Percentiles rank a stretch among this genome's conserved stretches.
Evolutionary conservation across 2,797 vertebrate genomes (phyloP).

Genomic region (Vultur gryphus): DNA sequence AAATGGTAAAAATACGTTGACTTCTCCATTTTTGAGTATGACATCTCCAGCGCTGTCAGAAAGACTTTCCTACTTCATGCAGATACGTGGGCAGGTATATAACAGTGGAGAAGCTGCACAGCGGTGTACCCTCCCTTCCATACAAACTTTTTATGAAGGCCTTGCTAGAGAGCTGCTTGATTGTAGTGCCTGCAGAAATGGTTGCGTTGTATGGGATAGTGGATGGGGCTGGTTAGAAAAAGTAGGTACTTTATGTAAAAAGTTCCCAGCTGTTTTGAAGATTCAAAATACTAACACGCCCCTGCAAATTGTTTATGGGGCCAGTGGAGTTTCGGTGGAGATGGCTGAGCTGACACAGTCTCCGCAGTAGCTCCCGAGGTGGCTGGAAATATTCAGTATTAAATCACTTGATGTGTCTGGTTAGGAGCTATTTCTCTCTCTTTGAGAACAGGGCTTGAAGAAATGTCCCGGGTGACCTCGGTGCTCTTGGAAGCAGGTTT

Average conservation of each 20-base stretch:
- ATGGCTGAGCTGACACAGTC: not conserved
- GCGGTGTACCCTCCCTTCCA: not conserved
- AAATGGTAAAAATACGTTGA: not conserved
- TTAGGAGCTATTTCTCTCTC: not conserved
- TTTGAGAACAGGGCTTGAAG: not conserved
- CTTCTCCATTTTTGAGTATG: not conserved
- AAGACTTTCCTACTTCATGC: accelerated
- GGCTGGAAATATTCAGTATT: not conserved
- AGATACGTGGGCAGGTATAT: accelerated
- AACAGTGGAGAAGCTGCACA: not conserved
- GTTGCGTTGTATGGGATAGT: not conserved
- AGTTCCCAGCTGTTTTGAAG: not conserved
- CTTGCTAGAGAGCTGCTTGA: not conserved
- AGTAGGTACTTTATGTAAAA: not conserved
- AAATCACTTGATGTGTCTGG: not conserved
- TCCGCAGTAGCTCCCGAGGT: not conserved
- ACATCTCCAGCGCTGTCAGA: not conserved
- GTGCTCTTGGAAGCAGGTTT: not conserved
- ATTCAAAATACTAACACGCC: not conserved
- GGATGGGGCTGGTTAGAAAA: not conserved
- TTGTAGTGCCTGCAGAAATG: not conserved
- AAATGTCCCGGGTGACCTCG: not conserved
- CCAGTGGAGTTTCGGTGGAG: not conserved
- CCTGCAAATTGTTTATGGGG: not conserved
- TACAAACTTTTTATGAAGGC: not conserved